Evolutionary conservation across 1,140 invertebrate species (phyloP).

Genomic region (Colletes gigas): DNA sequence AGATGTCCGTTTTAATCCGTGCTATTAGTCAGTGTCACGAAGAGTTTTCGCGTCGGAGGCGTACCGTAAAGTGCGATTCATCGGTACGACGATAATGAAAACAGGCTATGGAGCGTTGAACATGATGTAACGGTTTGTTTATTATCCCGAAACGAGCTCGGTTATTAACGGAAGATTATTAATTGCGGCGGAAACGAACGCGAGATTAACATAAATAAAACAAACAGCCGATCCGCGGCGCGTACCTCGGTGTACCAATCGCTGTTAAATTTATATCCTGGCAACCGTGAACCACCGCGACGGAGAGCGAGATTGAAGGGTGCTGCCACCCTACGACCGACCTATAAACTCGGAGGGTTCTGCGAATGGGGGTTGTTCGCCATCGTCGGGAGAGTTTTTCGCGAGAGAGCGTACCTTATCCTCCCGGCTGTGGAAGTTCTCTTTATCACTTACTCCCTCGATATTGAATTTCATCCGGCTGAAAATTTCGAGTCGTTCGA

Average conservation of each 20-base stretch:
- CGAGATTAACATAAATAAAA: neutral
- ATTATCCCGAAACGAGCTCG: neutral
- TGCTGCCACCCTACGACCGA: conserved; percentile 75
- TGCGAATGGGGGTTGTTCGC: conserved; percentile 41
- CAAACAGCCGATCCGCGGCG: neutral
- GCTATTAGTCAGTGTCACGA: conserved; percentile 21
- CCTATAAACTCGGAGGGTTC: conserved; percentile 64
- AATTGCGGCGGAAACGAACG: neutral
- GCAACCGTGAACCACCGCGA: conserved; percentile 31
- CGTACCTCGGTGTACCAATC: neutral
- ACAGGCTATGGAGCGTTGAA: neutral
- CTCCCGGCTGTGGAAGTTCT: conserved; percentile 23
- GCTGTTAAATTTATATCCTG: neutral
- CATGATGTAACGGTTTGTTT: neutral
- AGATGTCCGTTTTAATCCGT: conserved; percentile 24
- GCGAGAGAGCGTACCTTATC: conserved; percentile 38
- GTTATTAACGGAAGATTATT: neutral
- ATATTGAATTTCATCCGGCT: conserved; percentile 12
- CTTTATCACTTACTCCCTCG: conserved; percentile 47
- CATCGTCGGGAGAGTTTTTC: conserved; percentile 54
- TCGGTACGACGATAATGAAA: neutral
- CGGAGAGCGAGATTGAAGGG: conserved; percentile 60
- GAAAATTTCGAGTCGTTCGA: neutral
- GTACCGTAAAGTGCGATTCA: conserved; percentile 1
- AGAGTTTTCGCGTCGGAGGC: neutral